phyloP scores from a whole-genome alignment of 2,113 vertebrate genomes.

The Candoia aspera region DNA sequence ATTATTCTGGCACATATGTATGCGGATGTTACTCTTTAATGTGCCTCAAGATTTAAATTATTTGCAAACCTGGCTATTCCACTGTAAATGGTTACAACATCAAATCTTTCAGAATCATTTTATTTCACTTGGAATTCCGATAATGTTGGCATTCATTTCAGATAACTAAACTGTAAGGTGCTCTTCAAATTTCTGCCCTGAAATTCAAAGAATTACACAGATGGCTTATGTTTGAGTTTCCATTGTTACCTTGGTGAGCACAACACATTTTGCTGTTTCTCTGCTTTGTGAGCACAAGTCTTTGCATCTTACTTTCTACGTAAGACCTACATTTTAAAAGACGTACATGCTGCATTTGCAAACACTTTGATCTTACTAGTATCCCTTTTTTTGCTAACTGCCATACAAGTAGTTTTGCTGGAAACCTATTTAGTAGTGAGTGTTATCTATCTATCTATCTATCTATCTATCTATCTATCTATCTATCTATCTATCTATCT shows the following conservation, averaged over 20 bases:
- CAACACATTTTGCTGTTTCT: slow-evolving; percentile 47
- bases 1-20: background rate
- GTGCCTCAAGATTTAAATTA: background rate
- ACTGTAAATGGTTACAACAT: background rate
- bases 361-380: background rate
- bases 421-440: background rate
- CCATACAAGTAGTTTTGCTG: background rate
- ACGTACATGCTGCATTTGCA: background rate
- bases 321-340: background rate
- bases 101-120: background rate
- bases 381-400: background rate
- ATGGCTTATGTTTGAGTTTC: slow-evolving; percentile 55
- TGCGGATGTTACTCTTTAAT: background rate
- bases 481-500: no score
- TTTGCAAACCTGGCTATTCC: background rate
- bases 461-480: no score
- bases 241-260: slow-evolving; percentile 58
- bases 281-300: background rate
- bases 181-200: slow-evolving; percentile 37
- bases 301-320: background rate
- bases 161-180: slow-evolving; percentile 14
- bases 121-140: slow-evolving; percentile 27
- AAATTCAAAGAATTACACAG: slow-evolving; percentile 33
- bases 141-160: background rate
- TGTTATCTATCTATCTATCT: no score